Conservation (phyloP, 2,797 vertebrate species). For the Acanthornis magna region DNA sequence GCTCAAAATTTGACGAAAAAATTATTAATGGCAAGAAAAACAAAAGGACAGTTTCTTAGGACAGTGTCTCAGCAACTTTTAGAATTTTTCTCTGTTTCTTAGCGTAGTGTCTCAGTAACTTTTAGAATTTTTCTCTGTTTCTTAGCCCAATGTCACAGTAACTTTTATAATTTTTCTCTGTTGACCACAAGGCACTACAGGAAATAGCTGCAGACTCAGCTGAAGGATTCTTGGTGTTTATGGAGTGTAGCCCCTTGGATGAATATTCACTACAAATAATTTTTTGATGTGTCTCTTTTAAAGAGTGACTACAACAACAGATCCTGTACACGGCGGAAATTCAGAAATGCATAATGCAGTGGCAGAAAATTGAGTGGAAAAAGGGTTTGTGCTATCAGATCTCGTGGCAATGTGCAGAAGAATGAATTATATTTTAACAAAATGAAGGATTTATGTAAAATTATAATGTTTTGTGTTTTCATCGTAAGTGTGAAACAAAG, state of each 20-base stretch:
- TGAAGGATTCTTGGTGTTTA: neutral
- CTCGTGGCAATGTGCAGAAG: neutral
- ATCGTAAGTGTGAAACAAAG: neutral
- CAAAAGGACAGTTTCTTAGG: neutral
- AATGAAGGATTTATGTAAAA: slow-evolving; percentile 2
- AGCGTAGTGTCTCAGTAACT: neutral
- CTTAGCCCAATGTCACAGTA: neutral
- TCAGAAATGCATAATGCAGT: neutral
- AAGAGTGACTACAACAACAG: neutral
- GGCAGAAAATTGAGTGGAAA: neutral
- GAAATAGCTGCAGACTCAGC: neutral
- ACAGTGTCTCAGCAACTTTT: neutral
- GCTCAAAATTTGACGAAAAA: neutral
- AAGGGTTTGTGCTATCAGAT: neutral
- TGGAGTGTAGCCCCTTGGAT: neutral
- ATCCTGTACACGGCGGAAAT: neutral
- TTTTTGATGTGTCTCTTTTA: neutral
- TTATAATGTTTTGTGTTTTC: neutral
- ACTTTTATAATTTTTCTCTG: neutral
- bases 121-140: neutral
- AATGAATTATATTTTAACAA: neutral
- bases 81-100: neutral
- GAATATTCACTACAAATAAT: neutral
- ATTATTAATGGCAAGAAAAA: neutral
- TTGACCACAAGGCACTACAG: neutral